Evolutionary conservation across 2,888 invertebrate genomes (phyloP), one percentile per base, ranked within the genome.

Genomic region (Ceraclea dissimilis): DNA sequence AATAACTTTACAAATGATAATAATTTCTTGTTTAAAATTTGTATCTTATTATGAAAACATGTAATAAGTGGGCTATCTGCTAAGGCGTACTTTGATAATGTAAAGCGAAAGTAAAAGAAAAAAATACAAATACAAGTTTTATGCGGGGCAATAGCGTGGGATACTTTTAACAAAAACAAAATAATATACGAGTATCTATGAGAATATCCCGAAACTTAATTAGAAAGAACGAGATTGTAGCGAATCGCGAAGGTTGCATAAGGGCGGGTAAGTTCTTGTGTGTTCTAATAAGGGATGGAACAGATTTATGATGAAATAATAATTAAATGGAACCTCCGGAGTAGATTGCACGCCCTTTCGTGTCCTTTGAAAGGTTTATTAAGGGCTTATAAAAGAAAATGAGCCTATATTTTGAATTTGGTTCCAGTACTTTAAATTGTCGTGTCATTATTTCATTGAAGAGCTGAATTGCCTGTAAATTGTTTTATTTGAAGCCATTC

Each of bases 281-380:
- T 39, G 39, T 39, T 39, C 39, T 13, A 39, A 46, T 8, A 20
- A 6, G 18, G 11, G 16, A 16, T 11, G 16, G 26, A 26, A 26
- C 20, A 49, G 49, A 49, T 49, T 49, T 49, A 49, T 49, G 49
- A 49, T 26, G 49, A 49, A 22, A 49, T 49, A 22, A 49, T 49
- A 49, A 49, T 49, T 49, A 49, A 49, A 22, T 16, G 49, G 22
- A 49, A 49, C 49, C 49, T 49, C 49, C 49, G 21, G 49, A 18
- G 49, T 20, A 22, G 13, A 19, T 22, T 22, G 2, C 26, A 21
- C 49, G 26, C 49, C 49, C 49, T 20, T 49, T 13, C 8, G 4
- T 22, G 49, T 8, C 47, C 47, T 47, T 47, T 47, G 19, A 20
- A 6, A 39, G 17, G 2, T 20, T 26, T 49, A 21, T 49, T 22